A percentile compares a stretch with the other conserved stretches of the same genome.
phyloP scores from a whole-genome alignment of 2,888 invertebrate species.

The Napeogenes sylphis region DNA sequence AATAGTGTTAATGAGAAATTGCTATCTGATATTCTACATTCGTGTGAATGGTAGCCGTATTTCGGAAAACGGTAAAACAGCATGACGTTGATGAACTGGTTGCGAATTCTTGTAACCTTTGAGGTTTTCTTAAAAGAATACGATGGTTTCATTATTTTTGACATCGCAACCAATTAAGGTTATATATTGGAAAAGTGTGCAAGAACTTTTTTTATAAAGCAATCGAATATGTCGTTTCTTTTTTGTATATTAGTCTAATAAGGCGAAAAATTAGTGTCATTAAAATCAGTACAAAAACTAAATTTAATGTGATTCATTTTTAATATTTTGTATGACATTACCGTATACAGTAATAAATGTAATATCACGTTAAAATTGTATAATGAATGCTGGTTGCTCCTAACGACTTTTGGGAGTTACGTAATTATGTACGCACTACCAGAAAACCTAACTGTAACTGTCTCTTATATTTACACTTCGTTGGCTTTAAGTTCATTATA shows the following conservation, averaged over 20 bases:
- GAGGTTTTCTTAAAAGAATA: conserved; percentile 16
- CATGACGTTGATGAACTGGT: conserved; percentile 58
- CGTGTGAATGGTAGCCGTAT: conserved; percentile 41
- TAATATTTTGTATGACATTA: too few species aligned
- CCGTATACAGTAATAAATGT: too few species aligned
- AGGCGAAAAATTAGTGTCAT: too few species aligned
- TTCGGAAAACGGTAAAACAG: conserved; percentile 67
- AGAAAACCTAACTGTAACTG: conserved; percentile 62
- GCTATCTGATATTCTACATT: conserved; percentile 38
- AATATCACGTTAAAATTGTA: not conserved
- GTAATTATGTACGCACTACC: conserved; percentile 49
- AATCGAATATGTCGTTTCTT: too few species aligned
- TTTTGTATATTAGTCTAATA: too few species aligned
- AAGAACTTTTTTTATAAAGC: too few species aligned
- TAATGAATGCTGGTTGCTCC: conserved; percentile 2
- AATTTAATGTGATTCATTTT: too few species aligned
- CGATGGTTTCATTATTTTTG: not conserved
- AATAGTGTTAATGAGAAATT: conserved; percentile 38
- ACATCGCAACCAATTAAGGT: not conserved
- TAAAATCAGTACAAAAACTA: too few species aligned
- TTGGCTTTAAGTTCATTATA: conserved; percentile 55
- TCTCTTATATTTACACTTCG: conserved; percentile 59
- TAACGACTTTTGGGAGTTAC: conserved; percentile 37
- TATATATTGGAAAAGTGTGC: not conserved
- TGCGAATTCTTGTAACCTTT: conserved; percentile 52